A percentile compares a stretch with the other conserved stretches of the same genome.
Evolutionary conservation across 92 coral and sea anemone species (phyloP).

Genomic region (Blastomussa wellsi): DNA sequence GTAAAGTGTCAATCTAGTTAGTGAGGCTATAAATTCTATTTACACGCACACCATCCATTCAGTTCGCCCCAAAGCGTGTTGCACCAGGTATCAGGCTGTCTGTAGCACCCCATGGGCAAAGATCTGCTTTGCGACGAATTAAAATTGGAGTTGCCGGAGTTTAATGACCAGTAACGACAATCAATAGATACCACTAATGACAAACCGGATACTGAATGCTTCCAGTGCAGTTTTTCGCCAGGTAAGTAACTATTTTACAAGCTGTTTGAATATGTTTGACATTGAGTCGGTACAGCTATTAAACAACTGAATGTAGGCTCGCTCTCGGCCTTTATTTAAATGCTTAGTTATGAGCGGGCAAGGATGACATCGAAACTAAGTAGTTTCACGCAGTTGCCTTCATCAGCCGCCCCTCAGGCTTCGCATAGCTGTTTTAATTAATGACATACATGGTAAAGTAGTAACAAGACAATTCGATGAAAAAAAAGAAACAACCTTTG

Average conservation of each 20-base stretch:
- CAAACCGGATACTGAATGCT: not conserved
- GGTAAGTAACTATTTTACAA: slow-evolving; percentile 9
- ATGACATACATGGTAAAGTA: not conserved
- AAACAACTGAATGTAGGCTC: not conserved
- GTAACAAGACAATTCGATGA: not conserved
- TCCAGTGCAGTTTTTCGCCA: not conserved
- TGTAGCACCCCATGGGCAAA: not conserved
- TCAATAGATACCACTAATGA: not conserved
- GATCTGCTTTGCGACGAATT: not conserved
- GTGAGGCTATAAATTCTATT: not conserved
- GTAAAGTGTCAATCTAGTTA: slow-evolving; percentile 18
- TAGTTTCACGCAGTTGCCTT: not conserved
- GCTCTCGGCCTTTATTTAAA: not conserved
- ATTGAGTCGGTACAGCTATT: not conserved
- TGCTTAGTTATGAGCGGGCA: not conserved
- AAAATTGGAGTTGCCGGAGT: not conserved
- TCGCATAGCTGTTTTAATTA: not conserved
- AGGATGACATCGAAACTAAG: not conserved
- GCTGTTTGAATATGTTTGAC: no score
- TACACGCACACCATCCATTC: not conserved
- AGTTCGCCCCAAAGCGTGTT: not conserved
- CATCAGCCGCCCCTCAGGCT: not conserved
- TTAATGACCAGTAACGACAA: not conserved
- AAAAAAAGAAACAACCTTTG: not conserved
- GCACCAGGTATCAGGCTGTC: not conserved